These are phyloP conservation scores for Papilio polyxenes DNA, from an alignment of 1,140 invertebrate species.

Conservation along the genomic window DNA sequence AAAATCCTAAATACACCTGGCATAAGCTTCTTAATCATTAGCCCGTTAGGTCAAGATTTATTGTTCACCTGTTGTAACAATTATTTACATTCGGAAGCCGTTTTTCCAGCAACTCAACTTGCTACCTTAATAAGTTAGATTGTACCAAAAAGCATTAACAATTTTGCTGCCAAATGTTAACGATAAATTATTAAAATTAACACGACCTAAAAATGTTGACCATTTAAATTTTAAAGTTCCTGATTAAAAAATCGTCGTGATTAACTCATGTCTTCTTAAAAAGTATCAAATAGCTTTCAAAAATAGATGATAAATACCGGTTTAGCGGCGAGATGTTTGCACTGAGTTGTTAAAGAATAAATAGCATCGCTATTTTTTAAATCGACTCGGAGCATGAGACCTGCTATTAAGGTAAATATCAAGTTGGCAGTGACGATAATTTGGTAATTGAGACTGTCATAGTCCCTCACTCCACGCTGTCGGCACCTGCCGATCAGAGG, in stretches of 20 bases:
- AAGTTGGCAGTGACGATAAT: constrained; percentile 70
- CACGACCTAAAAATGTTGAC: background rate
- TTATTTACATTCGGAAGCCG: constrained; percentile 72
- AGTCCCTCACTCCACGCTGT: constrained; percentile 44
- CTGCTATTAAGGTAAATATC: constrained; percentile 68
- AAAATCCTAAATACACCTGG: constrained; percentile 50
- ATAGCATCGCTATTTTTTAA: constrained; percentile 69
- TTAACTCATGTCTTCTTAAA: background rate
- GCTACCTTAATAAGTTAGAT: constrained; percentile 54
- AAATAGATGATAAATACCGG: constrained; percentile 47
- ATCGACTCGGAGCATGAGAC: constrained; percentile 58
- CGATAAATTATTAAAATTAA: background rate
- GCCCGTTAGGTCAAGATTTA: constrained; percentile 68
- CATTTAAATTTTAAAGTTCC: background rate
- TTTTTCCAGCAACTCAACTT: constrained; percentile 51
- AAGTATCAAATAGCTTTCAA: constrained; percentile 29
- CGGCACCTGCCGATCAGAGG: constrained; percentile 54
- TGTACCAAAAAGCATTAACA: constrained; percentile 27
- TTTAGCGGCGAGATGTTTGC: constrained; percentile 63
- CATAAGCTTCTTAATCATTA: constrained; percentile 69
- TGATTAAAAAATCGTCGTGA: constrained; percentile 18
- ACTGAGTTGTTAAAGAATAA: constrained; percentile 65
- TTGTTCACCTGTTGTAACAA: constrained; percentile 71
- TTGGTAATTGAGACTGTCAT: constrained; percentile 71
- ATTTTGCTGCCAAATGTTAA: background rate